phyloP scores from a whole-genome alignment of 1,140 invertebrate genomes.

The Linepithema humile region DNA sequence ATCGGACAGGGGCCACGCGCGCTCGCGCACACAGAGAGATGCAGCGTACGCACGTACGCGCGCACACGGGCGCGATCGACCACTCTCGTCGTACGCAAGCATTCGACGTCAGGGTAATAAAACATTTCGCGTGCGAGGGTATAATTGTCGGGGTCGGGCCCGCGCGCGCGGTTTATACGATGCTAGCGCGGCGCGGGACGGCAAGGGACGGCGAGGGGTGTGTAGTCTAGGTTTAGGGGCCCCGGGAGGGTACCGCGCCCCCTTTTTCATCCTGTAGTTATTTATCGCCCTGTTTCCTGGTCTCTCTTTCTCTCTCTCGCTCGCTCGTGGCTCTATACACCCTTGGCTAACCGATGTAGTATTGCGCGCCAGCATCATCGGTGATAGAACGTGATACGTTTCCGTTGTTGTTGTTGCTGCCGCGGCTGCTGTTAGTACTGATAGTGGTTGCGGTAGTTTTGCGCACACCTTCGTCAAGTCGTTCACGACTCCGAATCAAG shows the following conservation, averaged over 20 bases:
- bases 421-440: constrained; percentile 29
- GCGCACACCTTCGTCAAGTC: constrained; percentile 76
- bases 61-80: neutral
- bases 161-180: constrained; percentile 74
- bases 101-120: constrained; percentile 77
- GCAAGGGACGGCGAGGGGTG: constrained; percentile 70
- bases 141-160: constrained; percentile 81
- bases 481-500: constrained; percentile 71
- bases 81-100: constrained; percentile 57
- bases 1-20: neutral
- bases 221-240: constrained; percentile 81
- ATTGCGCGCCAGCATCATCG: constrained; percentile 59
- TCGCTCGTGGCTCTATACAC: constrained; percentile 58
- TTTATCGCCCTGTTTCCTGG: constrained; percentile 79
- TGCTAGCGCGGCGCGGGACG: constrained; percentile 59
- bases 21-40: constrained; percentile 26
- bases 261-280: constrained; percentile 83
- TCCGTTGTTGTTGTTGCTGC: constrained; percentile 35
- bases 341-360: constrained; percentile 68
- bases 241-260: constrained; percentile 81
- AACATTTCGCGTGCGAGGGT: constrained; percentile 82
- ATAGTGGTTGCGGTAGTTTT: constrained; percentile 55
- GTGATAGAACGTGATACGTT: constrained; percentile 69
- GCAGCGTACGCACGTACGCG: neutral
- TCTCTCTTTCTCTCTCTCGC: constrained; percentile 63